Evolutionary conservation across 1,140 invertebrate species (phyloP), one percentile per base, ranked within the genome.

Genomic region (Agrypnia vestita): DNA sequence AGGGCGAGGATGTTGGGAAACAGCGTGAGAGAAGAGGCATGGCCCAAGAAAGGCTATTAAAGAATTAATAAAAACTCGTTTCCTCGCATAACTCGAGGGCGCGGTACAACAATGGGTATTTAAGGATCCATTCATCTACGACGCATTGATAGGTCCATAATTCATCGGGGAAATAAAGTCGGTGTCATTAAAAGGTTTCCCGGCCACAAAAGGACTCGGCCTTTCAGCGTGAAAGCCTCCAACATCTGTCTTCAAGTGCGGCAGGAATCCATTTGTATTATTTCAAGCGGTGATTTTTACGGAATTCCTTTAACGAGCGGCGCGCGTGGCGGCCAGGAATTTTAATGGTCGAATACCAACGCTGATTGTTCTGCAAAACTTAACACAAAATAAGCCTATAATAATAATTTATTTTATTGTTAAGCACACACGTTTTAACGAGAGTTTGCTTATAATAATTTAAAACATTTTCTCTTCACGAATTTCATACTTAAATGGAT

Each of bases 91-190:
- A 53, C 21, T 62, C 69, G 69, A 44, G 73, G 46, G 77, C 21
- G 51, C 67, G 10, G 17, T 0, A 78, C 75, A 76, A 82, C 81
- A 82, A 82, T 82, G 75, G 81, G 74, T 82, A 80, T 82, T 82
- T 82, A 82, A 82, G 79, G 75, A 74, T 21, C 78, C 81, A 80
- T 82, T 82, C 78, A 82, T 82, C 74, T 74, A 59, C 12, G 55
- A 55, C 80, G 61, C 25, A 74, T 78, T 51, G 80, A 79, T 75
- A 51, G 61, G 61, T 59, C 69, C 62, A 76, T 81, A 81, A 71
- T 53, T 81, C 80, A 74, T 78, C 53, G 21, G n/a, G 51, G 49
- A 79, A 79, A 78, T 76, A 82, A 82, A 59, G 75, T 43, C 78
- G 81, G 67, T 73, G 81, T 80, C 78, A 75, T 82, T 82, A 80